Evolutionary conservation across 1,140 invertebrate genomes (phyloP).

Genomic region (Drosophila melanica): DNA sequence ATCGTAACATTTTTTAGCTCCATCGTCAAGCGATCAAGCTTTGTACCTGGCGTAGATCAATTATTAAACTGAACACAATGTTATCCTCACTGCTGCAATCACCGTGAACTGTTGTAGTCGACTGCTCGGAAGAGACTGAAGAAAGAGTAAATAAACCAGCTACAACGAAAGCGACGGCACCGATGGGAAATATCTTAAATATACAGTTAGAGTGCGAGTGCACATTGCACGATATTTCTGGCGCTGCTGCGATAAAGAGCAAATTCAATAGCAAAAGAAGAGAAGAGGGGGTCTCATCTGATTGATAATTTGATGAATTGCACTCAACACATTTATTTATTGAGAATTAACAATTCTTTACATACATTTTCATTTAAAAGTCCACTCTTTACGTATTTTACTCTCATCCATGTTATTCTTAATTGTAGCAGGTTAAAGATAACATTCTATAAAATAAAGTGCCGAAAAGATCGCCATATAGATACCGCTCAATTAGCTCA

Average conservation of each 20-base stretch:
- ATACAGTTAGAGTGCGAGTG: slow-evolving; percentile 32
- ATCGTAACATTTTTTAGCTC: slow-evolving; percentile 60
- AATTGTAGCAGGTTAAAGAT: slow-evolving; percentile 12
- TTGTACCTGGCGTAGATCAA: slow-evolving; percentile 46
- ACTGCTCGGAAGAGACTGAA: slow-evolving; percentile 36
- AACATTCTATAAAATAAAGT: slow-evolving; percentile 37
- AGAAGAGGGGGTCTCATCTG: not conserved
- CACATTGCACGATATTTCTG: slow-evolving; percentile 8
- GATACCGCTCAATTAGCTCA: slow-evolving; percentile 42
- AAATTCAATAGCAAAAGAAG: slow-evolving; percentile 16
- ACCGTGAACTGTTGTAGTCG: slow-evolving; percentile 22
- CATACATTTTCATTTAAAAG: not conserved
- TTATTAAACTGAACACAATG: slow-evolving; percentile 9
- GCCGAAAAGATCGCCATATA: slow-evolving; percentile 53
- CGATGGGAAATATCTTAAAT: slow-evolving; percentile 39
- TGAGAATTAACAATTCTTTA: not conserved
- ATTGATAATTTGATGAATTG: slow-evolving; percentile 16
- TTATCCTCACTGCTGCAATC: slow-evolving; percentile 13
- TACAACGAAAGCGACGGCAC: slow-evolving; percentile 24
- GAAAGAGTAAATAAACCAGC: slow-evolving; percentile 35
- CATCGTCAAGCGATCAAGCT: slow-evolving; percentile 40
- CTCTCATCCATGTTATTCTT: slow-evolving; percentile 8
- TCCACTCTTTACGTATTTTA: not conserved
- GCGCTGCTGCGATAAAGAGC: slow-evolving; percentile 32
- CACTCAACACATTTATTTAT: not conserved